Percentiles rank a stretch among this genome's conserved stretches.
Evolutionary conservation across 2,113 vertebrate genomes (phyloP).

Genomic region (Phalacrocorax pelagicus): DNA sequence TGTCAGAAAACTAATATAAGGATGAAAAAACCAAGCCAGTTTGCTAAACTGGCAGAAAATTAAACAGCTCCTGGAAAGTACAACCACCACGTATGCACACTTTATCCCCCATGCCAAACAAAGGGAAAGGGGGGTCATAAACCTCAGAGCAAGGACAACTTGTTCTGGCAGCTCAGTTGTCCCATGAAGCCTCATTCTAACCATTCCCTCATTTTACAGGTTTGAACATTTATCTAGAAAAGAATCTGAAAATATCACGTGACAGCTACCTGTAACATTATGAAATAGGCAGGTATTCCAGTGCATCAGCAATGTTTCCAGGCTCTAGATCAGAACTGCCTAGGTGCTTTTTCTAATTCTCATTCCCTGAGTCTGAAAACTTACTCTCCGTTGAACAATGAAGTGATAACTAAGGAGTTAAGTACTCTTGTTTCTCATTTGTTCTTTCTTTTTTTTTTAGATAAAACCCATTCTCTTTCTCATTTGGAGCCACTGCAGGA

Average conservation of each 20-base stretch:
- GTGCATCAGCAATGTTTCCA: neutral
- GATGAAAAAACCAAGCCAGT: neutral
- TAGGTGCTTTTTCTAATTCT: neutral
- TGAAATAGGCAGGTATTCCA: neutral
- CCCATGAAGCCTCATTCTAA: neutral
- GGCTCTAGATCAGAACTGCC: neutral
- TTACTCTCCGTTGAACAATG: neutral
- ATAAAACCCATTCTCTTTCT: neutral
- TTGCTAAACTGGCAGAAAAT: neutral
- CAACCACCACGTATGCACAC: fast-evolving
- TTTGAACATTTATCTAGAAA: neutral
- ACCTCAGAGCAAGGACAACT: neutral
- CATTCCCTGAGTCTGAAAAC: neutral
- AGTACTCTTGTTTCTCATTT: neutral
- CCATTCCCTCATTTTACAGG: neutral
- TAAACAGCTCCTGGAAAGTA: neutral
- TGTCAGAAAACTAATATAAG: neutral
- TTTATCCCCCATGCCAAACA: neutral
- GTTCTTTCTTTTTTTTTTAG: too few relatives aligned
- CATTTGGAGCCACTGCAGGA: neutral
- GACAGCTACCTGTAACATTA: neutral
- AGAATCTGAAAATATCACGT: neutral
- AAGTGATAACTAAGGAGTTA: neutral
- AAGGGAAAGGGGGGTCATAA: neutral
- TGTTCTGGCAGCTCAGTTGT: neutral